These are phyloP conservation scores for Lithophane semibrunnea DNA, from an alignment of 2,888 invertebrate species.

Conservation along the genomic window DNA sequence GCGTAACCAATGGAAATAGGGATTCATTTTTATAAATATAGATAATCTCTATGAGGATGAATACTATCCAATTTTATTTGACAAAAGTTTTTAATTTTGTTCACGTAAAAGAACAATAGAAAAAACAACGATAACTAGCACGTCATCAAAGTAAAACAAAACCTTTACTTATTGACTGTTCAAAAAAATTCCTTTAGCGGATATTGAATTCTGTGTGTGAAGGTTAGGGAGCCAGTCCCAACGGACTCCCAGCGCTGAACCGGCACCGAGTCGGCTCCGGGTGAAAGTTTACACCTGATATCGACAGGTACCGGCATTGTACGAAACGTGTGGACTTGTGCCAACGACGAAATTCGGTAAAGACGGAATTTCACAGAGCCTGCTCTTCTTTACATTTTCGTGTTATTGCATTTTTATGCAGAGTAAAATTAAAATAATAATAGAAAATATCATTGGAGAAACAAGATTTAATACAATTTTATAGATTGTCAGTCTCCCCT, in stretches of 20 bases:
- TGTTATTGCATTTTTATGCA: background rate
- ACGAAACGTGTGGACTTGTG: constrained; percentile 54
- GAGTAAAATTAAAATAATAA: background rate
- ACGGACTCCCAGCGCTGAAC: constrained; percentile 46
- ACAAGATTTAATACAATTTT: background rate
- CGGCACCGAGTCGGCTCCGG: constrained; percentile 66
- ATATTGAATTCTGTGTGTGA: constrained; percentile 60
- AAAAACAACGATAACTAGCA: background rate
- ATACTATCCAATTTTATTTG: background rate
- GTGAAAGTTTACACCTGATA: constrained; percentile 84
- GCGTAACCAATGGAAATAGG: no score
- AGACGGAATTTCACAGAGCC: background rate
- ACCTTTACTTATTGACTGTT: constrained; percentile 5
- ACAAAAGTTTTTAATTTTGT: background rate
- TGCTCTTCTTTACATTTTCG: background rate
- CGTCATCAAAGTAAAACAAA: constrained; percentile 11
- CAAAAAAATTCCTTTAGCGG: constrained; percentile 1
- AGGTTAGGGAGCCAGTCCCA: constrained; percentile 46
- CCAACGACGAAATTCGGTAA: constrained; percentile 8
- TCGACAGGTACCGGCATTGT: constrained; percentile 72
- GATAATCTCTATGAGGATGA: background rate
- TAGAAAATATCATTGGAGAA: background rate
- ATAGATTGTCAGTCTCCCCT: background rate
- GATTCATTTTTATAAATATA: no score
- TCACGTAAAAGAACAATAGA: background rate